Conservation (phyloP, 2,797 vertebrate genomes). For the Pseudochromis fuscus region DNA sequence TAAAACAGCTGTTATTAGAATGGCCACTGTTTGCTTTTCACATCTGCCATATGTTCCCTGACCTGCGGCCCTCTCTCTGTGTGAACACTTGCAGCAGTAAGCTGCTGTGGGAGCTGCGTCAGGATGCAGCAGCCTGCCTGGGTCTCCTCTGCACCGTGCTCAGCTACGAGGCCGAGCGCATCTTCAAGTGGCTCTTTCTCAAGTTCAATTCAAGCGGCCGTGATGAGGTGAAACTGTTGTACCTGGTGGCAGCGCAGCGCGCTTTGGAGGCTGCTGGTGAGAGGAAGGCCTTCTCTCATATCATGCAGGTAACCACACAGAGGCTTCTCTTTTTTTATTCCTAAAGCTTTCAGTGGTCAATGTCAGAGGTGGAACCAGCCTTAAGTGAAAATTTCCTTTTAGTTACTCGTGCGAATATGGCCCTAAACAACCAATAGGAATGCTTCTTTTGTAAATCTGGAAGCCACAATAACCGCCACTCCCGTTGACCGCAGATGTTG, state of each 20-base stretch:
- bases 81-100: conserved; percentile 89
- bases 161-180: conserved; percentile 97
- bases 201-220: conserved; percentile 94
- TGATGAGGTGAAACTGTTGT: conserved; percentile 97
- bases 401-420: too few relatives aligned
- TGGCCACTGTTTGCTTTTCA: background rate
- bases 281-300: conserved; percentile 97
- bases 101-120: conserved; percentile 96
- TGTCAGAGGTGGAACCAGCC: too few relatives aligned
- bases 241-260: conserved; percentile 94
- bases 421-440: too few relatives aligned
- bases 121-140: conserved; percentile 95
- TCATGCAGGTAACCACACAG: conserved; percentile 91
- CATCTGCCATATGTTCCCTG: background rate
- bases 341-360: too few relatives aligned
- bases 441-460: too few relatives aligned
- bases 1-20: too few relatives aligned
- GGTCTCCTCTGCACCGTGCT: conserved; percentile 95
- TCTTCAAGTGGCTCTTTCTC: conserved; percentile 99
- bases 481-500: too few relatives aligned
- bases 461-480: too few relatives aligned
- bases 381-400: too few relatives aligned
- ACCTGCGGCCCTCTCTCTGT: background rate
- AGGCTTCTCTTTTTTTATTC: too few relatives aligned
- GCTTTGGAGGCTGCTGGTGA: conserved; percentile 96